These are phyloP conservation scores for Zonotrichia albicollis DNA, from an alignment of 2,797 vertebrate genomes.

Conservation along the genomic window DNA sequence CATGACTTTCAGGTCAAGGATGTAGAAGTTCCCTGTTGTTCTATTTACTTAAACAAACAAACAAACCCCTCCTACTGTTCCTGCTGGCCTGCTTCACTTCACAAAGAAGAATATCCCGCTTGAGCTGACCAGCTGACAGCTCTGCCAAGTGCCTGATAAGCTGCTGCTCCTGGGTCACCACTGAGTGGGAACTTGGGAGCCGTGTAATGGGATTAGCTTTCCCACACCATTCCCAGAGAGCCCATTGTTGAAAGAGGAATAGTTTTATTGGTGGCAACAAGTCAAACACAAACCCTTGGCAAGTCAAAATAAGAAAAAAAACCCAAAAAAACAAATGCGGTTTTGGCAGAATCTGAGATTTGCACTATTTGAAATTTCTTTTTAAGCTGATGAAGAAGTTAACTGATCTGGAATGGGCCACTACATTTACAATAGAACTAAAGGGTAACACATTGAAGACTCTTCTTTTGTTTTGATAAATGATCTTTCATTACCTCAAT, in stretches of 20 bases:
- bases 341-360: conserved; percentile 42
- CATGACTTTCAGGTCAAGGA: conserved; percentile 30
- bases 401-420: conserved; percentile 8
- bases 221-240: conserved; percentile 42
- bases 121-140: conserved; percentile 51
- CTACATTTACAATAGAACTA: neutral
- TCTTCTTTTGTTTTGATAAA: conserved; percentile 17
- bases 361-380: conserved; percentile 33
- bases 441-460: neutral
- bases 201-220: conserved; percentile 63
- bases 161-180: conserved; percentile 13
- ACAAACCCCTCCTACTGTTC: neutral
- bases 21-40: conserved; percentile 7
- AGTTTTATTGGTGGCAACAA: conserved; percentile 55
- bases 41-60: conserved; percentile 49
- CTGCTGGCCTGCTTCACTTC: conserved; percentile 23
- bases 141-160: conserved; percentile 39
- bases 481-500: conserved; percentile 2
- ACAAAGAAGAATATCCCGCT: neutral
- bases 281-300: conserved; percentile 51
- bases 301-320: conserved; percentile 56
- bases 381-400: conserved; percentile 18
- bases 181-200: conserved; percentile 40
- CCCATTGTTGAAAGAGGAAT: conserved; percentile 34
- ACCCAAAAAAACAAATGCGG: conserved; percentile 42